Evolutionary conservation across 2,113 vertebrate genomes (phyloP), one percentile per base, ranked within the genome.

Genomic region (Motacilla tschutschensis): DNA sequence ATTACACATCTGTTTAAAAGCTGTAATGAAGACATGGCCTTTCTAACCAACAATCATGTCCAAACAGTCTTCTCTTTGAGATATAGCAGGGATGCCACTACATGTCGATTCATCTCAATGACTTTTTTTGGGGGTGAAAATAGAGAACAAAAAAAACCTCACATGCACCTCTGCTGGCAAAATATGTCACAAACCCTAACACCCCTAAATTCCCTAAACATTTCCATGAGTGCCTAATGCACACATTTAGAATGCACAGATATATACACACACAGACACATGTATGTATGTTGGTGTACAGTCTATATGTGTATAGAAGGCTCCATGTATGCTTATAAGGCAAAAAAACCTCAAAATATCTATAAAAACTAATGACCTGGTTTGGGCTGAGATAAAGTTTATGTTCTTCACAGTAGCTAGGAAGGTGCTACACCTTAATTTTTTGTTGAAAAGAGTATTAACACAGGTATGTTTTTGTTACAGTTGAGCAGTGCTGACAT

Each of bases 1-100:
- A 84, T 86, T 84, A 84, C 63, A 85, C 33, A 78, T 51, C 75
- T 84, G 59, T 63, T 93, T 74, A 63, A 88, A 88, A 84, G 48
- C 55, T 35, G 28, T 59, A 79, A 35, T 62, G 80, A 91, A 88
- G 70, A 90, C 63, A 58, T 15, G 57, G 88, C 48, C 75, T 87
- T 86, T 82, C 73, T 76, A 91, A 77, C 44, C 41, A 90, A 76
- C 36, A 66, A 55, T 59, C 50, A 76, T 6, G 44, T 65, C 60
- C 71, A 85, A 85, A 65, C 36, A 74, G 66, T 63, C 38, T 79
- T 87, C 33, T 79, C 53, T 82, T 65, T 63, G 71, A 86, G 60
- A 70, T 51, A 79, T 79, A 86, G 48, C 92, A 90, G 55, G 33
- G 36, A 66, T 77, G 60, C 41, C 44, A 54, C 71, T 63, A 70